Base-by-base conservation (phyloP, 2,888 invertebrate species). In the Amphipyra berbera region DNA sequence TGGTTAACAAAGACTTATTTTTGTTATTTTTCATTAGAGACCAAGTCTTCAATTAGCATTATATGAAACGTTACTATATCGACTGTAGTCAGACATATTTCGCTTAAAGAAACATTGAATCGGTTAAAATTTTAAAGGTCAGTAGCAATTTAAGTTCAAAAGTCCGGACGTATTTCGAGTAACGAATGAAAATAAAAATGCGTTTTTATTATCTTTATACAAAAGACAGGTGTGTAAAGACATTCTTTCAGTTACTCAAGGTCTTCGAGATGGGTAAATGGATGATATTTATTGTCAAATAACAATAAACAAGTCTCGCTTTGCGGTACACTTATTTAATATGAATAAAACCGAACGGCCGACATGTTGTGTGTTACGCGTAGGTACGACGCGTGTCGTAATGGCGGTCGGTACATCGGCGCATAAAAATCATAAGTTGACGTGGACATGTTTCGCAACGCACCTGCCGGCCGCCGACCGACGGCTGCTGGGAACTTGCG, bases 391-490 rank as follows among this genome's bases (percentile, higher is more conserved):
- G 85, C 83, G 83, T 90, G 87, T 87, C 86, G 90, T 88, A 91
- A 92, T 89, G 90, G 89, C 90, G 84, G 83, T 73, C 87, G 82
- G 84, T 81, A 82, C 82, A 82, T 85, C 79, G 84, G 68, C 80
- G 77, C 83, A 88, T 91, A 90, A 92, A 90, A 92, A 90, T 92
- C 83, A 87, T 88, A 87, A 83, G 88, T 83, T 85, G 88, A 86
- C 87, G 85, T 85, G 83, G 82, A 74, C 79, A 82, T 79, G 87
- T 90, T 89, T 90, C 84, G 85, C 88, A 88, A 88, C 86, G 82
- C 89, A 91, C 90, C 90, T 90, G 90, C 87, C 85, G 49, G 52
- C 56, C 57, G 54, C 56, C 63, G 50, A 38, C 53, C 47, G 68
- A 59, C 61, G 63, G 68, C 64, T 77, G 68, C 66, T 69, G 53